These are phyloP conservation scores for Dynastes grantii DNA, from an alignment of 2,888 invertebrate genomes.

Conservation along the genomic window DNA sequence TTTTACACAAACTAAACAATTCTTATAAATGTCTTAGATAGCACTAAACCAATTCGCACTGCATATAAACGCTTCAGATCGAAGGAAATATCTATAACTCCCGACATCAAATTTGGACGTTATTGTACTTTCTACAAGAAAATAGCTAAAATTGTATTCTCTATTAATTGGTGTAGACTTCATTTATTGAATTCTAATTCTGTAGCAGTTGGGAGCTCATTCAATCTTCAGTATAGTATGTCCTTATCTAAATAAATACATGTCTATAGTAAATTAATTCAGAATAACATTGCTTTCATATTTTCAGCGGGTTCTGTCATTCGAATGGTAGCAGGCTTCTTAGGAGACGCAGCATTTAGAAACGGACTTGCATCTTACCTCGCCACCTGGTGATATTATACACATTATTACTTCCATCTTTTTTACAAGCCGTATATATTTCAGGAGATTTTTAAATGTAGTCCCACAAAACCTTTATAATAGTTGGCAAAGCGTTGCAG, in stretches of 20 bases:
- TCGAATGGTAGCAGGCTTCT: slow-evolving; percentile 42
- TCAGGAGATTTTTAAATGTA: slow-evolving; percentile 36
- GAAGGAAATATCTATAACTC: too few relatives aligned
- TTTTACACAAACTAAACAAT: too few relatives aligned
- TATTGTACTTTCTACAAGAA: not conserved
- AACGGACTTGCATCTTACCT: slow-evolving; percentile 36
- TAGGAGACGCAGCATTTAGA: slow-evolving; percentile 27
- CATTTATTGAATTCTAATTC: not conserved
- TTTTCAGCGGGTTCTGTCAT: slow-evolving; percentile 49
- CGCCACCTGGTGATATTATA: slow-evolving; percentile 22
- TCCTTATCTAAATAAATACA: too few relatives aligned
- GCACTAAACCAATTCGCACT: too few relatives aligned
- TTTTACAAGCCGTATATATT: slow-evolving; percentile 3
- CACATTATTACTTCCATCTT: not conserved
- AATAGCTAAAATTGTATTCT: not conserved
- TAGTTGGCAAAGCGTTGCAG: slow-evolving; percentile 13
- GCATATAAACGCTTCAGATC: too few relatives aligned
- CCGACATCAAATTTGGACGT: not conserved
- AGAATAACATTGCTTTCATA: not conserved
- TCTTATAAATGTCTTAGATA: too few relatives aligned
- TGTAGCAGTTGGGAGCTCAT: too few relatives aligned
- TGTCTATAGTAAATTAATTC: too few relatives aligned
- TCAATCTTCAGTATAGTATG: too few relatives aligned
- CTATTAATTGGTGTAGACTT: not conserved
- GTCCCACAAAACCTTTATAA: slow-evolving; percentile 39